A percentile compares a stretch with the other conserved stretches of the same genome.
Evolutionary conservation across 2,888 invertebrate species (phyloP).

Genomic region (Mythimna albipuncta): DNA sequence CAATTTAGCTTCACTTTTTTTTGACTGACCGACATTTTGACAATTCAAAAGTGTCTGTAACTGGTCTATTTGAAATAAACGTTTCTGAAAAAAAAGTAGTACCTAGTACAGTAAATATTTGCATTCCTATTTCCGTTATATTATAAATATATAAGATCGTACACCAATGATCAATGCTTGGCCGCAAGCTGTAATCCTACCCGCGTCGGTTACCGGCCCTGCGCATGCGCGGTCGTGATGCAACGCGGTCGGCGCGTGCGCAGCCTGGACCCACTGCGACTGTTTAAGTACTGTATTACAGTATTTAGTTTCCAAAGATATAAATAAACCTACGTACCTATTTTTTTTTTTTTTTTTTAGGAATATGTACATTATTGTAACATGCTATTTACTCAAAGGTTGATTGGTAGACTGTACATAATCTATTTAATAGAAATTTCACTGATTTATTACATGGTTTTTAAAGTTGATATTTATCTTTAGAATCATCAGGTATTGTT

Average conservation of each 20-base stretch:
- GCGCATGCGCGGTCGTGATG: constrained; percentile 63
- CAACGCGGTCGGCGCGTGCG: constrained; percentile 55
- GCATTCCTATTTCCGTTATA: constrained; percentile 18
- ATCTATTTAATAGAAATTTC: too few relatives aligned
- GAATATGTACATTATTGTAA: too few relatives aligned
- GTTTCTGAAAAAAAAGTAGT: not conserved
- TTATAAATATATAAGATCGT: constrained; percentile 18
- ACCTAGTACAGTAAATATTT: constrained; percentile 2
- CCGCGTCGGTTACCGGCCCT: constrained; percentile 60
- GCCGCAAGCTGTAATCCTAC: constrained; percentile 62
- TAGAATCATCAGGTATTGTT: not conserved
- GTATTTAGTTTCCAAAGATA: not conserved
- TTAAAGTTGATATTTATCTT: too few relatives aligned
- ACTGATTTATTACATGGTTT: too few relatives aligned
- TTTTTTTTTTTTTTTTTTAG: not conserved
- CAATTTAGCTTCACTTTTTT: too few relatives aligned
- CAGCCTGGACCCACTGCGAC: constrained; percentile 25
- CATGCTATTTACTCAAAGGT: too few relatives aligned
- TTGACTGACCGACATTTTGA: too few relatives aligned
- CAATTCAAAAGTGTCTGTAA: too few relatives aligned
- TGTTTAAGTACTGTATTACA: not conserved
- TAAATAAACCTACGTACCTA: not conserved
- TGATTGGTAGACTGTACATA: too few relatives aligned
- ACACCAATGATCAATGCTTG: constrained; percentile 50
- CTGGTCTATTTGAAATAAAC: too few relatives aligned